Evolutionary conservation across 2,888 invertebrate genomes (phyloP), one percentile per base, ranked within the genome.

Genomic region (Drosophila vallismaia): DNA sequence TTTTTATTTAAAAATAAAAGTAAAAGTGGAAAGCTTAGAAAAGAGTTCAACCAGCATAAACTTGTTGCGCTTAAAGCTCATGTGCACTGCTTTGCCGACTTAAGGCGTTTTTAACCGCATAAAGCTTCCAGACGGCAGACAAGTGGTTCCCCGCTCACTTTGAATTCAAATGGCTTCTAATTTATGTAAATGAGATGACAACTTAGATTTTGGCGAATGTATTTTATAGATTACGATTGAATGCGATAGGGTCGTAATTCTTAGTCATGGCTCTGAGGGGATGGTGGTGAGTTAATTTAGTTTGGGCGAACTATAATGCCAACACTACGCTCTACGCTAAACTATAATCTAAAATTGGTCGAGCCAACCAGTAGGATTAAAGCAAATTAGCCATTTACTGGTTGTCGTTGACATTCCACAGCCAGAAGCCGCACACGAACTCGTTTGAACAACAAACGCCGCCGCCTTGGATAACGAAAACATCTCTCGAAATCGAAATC

Each of bases 111-210:
- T 12, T 46, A 29, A 26, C 31, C 26, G 40, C 7, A 38, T 29
- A 10, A 5, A 48, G 51, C 67, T 66, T 24, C 14, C 7, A 42
- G 14, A 19, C 50, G 44, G 7, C 51, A 56, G 40, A 46, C 28
- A 57, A 42, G 53, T 56, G 36, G 48, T 68, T 75, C 71, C 79
- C 66, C 72, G 85, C 59, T 75, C 63, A 66, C 51, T 73, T 81
- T 76, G 68, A 79, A 87, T 87, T 81, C 79, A 69, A 79, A 87
- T 87, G 9, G 70, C 70, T 85, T 82, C 75, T 79, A 87, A 87
- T 87, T 87, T 82, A 82, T 82, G 82, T 76, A 82, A 82, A 82
- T 82, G 57, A 82, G 72, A 85, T 77, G 84, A 75, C 81, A 64
- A 79, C 68, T 57, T 74, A 73, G 79, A 79, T 82, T 78, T 86